A percentile compares a stretch with the other conserved stretches of the same genome.
phyloP scores from a whole-genome alignment of 37 sponge, comb jelly and placozoan species.

The Dysidea cf. avara region DNA sequence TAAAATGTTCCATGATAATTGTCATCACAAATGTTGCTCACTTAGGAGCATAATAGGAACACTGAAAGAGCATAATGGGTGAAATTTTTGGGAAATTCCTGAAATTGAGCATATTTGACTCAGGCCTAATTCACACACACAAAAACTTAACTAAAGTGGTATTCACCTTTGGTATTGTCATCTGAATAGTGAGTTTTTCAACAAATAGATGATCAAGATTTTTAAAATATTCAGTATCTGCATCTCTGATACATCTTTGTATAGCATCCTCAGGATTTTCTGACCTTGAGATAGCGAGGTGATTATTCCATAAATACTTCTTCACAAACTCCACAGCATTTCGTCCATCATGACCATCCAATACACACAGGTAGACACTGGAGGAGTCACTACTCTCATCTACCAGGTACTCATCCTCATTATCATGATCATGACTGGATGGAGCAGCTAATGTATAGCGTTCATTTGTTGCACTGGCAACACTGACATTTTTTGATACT shows the following conservation, averaged over 20 bases:
- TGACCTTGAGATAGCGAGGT: too few relatives aligned
- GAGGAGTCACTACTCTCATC: too few relatives aligned
- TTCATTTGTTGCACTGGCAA: constrained; percentile 38
- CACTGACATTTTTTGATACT: constrained; percentile 13
- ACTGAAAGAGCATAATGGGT: too few relatives aligned
- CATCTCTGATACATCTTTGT: constrained; percentile 32
- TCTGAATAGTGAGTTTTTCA: constrained; percentile 32
- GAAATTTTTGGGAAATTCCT: too few relatives aligned
- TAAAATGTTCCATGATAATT: too few relatives aligned
- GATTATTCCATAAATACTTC: constrained; percentile 10
- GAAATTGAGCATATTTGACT: too few relatives aligned
- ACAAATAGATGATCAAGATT: constrained; percentile 16
- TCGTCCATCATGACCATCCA: constrained; percentile 93
- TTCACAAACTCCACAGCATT: constrained; percentile 60
- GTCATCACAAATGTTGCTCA: too few relatives aligned
- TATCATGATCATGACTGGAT: constrained; percentile 41
- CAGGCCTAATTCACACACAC: too few relatives aligned
- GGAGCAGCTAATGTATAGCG: constrained; percentile 32
- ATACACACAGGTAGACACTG: constrained; percentile 50
- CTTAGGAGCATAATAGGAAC: too few relatives aligned
- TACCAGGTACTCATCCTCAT: constrained; percentile 45
- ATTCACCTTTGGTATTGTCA: constrained; percentile 46
- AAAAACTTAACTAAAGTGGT: too few relatives aligned
- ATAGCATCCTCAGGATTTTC: constrained; percentile 23
- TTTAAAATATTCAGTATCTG: constrained; percentile 64